Conservation (phyloP, 2,797 vertebrate genomes). For the Toxotes lorentzi region DNA sequence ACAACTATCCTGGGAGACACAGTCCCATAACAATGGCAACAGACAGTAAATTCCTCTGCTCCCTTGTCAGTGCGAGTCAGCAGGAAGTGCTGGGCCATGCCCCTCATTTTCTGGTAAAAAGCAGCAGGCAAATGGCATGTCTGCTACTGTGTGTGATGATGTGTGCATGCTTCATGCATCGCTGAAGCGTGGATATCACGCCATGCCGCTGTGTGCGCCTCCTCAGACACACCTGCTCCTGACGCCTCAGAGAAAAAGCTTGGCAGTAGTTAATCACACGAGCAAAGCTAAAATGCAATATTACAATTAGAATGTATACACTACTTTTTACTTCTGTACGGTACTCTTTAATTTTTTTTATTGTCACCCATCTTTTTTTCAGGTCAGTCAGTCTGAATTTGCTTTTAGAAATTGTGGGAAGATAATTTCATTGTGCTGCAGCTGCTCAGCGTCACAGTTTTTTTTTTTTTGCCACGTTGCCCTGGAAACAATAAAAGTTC, state of each 20-base stretch:
- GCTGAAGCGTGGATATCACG: constrained; percentile 68
- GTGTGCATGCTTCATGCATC: constrained; percentile 76
- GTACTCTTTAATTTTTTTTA: constrained; percentile 1
- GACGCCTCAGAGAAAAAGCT: constrained; percentile 64
- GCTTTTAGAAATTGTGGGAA: not conserved
- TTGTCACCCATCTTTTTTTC: not conserved
- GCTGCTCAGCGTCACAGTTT: constrained; percentile 2
- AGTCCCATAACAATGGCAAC: constrained; percentile 58
- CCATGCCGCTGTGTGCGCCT: constrained; percentile 72
- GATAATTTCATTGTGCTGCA: not conserved
- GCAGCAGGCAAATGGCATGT: constrained; percentile 72
- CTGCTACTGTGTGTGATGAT: constrained; percentile 69
- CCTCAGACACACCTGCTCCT: constrained; percentile 77
- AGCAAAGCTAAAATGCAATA: constrained; percentile 8
- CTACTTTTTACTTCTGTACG: not conserved
- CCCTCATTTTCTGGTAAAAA: constrained; percentile 70
- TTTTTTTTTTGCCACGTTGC: constrained; percentile 28
- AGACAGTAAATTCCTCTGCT: constrained; percentile 67
- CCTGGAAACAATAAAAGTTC: constrained; percentile 28
- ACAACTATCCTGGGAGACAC: constrained; percentile 53
- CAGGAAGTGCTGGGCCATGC: constrained; percentile 51
- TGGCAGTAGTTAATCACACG: constrained; percentile 45
- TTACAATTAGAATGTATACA: not conserved
- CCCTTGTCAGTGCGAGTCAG: constrained; percentile 57
- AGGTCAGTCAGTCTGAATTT: not conserved